Evolutionary conservation across 2,888 invertebrate species (phyloP).

Genomic region (Boloria selene): DNA sequence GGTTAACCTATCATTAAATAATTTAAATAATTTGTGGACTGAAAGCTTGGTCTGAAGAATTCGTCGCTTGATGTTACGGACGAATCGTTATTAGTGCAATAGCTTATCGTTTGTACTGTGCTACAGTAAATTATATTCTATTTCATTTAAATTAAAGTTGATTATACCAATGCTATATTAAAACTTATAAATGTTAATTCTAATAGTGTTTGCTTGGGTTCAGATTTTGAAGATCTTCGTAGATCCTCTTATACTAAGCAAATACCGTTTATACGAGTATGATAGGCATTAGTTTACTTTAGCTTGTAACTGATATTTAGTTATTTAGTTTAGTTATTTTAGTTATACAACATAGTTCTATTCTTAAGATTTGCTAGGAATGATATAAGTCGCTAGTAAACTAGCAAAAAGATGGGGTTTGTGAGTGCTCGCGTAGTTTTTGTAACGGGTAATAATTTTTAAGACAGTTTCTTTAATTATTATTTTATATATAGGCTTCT

Average conservation of each 20-base stretch:
- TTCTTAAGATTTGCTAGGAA: too few species aligned
- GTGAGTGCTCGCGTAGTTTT: too few species aligned
- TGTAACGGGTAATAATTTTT: too few species aligned
- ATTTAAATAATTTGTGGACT: slow-evolving; percentile 33
- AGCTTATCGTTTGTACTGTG: slow-evolving; percentile 21
- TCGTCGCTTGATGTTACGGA: slow-evolving; percentile 28
- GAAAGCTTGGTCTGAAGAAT: slow-evolving; percentile 33
- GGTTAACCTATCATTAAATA: slow-evolving; percentile 25
- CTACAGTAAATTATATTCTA: slow-evolving; percentile 5
- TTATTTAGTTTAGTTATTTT: too few species aligned
- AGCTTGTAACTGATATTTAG: too few species aligned
- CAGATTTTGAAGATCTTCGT: slow-evolving; percentile 13
- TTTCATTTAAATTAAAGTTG: background rate
- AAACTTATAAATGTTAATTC: slow-evolving; percentile 20
- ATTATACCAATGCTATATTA: background rate
- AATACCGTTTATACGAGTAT: background rate
- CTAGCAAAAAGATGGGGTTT: too few species aligned
- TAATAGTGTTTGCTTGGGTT: slow-evolving; percentile 18
- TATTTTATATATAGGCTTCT: too few species aligned
- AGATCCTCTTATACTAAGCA: background rate
- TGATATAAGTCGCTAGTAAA: too few species aligned
- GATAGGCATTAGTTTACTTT: background rate
- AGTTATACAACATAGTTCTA: too few species aligned
- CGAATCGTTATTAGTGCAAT: slow-evolving; percentile 27
- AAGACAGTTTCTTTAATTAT: too few species aligned